Percentiles rank a stretch among this genome's conserved stretches.
These are phyloP conservation scores for Euphydryas editha DNA, from an alignment of 2,888 invertebrate genomes.

Conservation along the genomic window DNA sequence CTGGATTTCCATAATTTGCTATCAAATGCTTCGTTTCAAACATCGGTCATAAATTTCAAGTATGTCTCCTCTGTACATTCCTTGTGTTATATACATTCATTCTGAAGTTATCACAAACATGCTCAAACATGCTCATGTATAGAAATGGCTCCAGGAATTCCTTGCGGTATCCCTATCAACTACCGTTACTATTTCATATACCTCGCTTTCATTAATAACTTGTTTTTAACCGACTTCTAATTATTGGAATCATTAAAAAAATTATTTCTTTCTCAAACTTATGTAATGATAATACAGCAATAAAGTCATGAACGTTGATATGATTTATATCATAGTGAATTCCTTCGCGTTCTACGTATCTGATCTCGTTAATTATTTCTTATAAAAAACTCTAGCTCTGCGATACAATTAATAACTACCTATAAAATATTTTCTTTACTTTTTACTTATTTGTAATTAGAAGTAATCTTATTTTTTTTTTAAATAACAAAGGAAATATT, in stretches of 20 bases:
- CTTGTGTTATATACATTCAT: conserved; percentile 44
- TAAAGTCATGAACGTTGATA: conserved; percentile 20
- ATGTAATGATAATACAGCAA: conserved; percentile 14
- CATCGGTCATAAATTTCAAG: conserved; percentile 58
- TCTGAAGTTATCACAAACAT: conserved; percentile 44
- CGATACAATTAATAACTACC: not conserved
- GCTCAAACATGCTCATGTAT: conserved; percentile 45
- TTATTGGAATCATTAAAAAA: conserved; percentile 23
- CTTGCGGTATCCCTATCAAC: conserved; percentile 57
- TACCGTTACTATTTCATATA: conserved; percentile 35
- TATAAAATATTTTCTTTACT: conserved; percentile 11
- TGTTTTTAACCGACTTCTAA: conserved; percentile 13
- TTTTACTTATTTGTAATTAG: not conserved
- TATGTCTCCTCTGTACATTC: conserved; percentile 49
- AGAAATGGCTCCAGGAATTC: conserved; percentile 62
- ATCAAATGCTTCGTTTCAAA: conserved; percentile 44
- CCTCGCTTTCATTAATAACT: conserved; percentile 17
- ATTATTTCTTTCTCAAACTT: conserved; percentile 5
- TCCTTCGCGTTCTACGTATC: conserved; percentile 6
- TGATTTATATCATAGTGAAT: conserved; percentile 17
- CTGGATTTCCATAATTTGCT: not conserved
- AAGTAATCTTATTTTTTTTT: not conserved
- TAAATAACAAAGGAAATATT: not conserved
- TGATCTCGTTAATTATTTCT: conserved; percentile 2
- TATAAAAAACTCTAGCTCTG: not conserved